phyloP scores from a whole-genome alignment of 2,797 vertebrate genomes.

The Ficedula albicollis region DNA sequence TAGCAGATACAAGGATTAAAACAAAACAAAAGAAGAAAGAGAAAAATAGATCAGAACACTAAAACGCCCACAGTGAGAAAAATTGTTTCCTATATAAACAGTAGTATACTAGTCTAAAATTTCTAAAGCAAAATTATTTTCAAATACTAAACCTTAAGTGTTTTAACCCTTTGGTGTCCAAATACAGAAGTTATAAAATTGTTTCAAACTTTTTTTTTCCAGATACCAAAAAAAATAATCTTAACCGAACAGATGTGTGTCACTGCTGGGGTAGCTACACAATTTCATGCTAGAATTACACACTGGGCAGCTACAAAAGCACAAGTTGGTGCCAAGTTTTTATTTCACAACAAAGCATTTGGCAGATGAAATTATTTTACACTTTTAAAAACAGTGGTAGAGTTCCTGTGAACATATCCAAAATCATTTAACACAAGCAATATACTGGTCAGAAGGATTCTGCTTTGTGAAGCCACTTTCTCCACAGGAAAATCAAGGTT shows the following conservation, averaged over 20 bases:
- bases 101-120: conserved; percentile 67
- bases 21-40: conserved; percentile 69
- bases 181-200: conserved; percentile 57
- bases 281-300: conserved; percentile 45
- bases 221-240: conserved; percentile 49
- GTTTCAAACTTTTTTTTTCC: neutral
- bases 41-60: conserved; percentile 70
- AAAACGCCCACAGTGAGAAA: conserved; percentile 73
- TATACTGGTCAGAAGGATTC: neutral
- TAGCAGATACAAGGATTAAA: conserved; percentile 81
- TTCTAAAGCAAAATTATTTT: conserved; percentile 62
- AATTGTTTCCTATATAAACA: conserved; percentile 53
- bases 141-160: conserved; percentile 51
- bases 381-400: neutral
- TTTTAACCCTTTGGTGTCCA: conserved; percentile 84
- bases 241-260: neutral
- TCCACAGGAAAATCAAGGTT: neutral
- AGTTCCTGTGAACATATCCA: neutral
- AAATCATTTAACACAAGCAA: neutral
- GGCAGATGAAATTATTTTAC: neutral
- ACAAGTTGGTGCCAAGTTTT: conserved; percentile 81
- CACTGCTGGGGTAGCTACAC: conserved; percentile 13
- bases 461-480: neutral
- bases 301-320: conserved; percentile 57
- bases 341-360: conserved; percentile 57